A percentile compares a stretch with the other conserved stretches of the same genome.
These are phyloP conservation scores for Stenichneumon culpator DNA, from an alignment of 2,888 invertebrate genomes.

Conservation along the genomic window DNA sequence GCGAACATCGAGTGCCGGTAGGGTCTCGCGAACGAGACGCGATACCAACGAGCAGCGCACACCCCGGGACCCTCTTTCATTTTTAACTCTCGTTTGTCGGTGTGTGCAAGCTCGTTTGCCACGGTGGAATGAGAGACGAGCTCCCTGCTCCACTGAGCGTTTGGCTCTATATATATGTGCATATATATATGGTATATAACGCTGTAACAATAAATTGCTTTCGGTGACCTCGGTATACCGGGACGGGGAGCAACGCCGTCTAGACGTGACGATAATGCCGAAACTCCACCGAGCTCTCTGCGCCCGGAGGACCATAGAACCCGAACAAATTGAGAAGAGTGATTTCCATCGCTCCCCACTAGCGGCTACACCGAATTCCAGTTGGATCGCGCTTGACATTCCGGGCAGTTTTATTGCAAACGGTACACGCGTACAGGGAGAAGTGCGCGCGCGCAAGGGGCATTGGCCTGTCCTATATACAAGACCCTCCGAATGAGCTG, in stretches of 20 bases:
- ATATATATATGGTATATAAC: conserved; percentile 28
- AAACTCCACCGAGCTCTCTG: conserved; percentile 42
- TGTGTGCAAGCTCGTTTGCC: conserved; percentile 65
- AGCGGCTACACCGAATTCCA: conserved; percentile 30
- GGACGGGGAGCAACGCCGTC: conserved; percentile 53
- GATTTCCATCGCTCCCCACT: conserved; percentile 58
- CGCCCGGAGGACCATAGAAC: conserved; percentile 25
- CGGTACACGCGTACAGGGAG: not conserved
- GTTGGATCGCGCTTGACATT: conserved; percentile 34
- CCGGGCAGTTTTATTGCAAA: conserved; percentile 25
- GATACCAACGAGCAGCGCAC: conserved; percentile 44
- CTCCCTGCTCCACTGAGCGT: conserved; percentile 20
- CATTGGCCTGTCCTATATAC: not conserved
- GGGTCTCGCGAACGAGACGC: conserved; percentile 44
- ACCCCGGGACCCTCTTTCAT: conserved; percentile 61
- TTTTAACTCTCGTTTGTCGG: conserved; percentile 67
- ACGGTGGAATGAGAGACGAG: conserved; percentile 24
- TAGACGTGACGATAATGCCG: conserved; percentile 71
- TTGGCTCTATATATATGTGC: conserved; percentile 18
- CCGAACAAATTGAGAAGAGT: conserved; percentile 64
- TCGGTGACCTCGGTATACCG: conserved; percentile 56
- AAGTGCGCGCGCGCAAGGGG: not conserved
- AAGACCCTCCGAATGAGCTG: conserved; percentile 17
- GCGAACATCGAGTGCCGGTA: conserved; percentile 6
- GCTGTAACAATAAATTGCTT: conserved; percentile 68